Evolutionary conservation across 2,797 vertebrate species (phyloP).

Genomic region (Rousettus madagascariensis): DNA sequence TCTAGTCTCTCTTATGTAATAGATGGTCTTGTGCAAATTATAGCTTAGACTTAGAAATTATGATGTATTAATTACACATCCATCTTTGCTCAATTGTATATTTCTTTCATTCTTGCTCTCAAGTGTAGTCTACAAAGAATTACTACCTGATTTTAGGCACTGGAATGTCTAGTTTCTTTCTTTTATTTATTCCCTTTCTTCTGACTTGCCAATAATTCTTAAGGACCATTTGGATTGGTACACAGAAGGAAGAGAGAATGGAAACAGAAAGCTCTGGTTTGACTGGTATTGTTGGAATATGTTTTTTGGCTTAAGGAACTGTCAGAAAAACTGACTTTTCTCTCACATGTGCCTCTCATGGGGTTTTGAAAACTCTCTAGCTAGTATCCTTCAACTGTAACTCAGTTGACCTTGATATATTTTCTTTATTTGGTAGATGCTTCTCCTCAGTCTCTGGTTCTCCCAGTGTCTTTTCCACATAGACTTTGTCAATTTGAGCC

Average conservation of each 20-base stretch:
- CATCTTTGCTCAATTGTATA: background rate
- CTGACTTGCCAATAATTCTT: background rate
- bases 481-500: background rate
- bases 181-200: background rate
- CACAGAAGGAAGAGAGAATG: background rate
- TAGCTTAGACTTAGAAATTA: background rate
- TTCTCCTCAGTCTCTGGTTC: background rate
- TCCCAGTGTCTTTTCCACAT: background rate
- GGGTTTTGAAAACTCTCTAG: background rate
- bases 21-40: background rate
- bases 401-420: background rate
- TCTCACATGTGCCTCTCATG: background rate
- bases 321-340: background rate
- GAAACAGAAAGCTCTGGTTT: background rate
- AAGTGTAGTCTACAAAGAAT: background rate
- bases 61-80: background rate
- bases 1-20: background rate
- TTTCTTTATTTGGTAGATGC: background rate
- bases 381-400: background rate
- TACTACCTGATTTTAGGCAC: background rate
- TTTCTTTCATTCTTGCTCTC: background rate
- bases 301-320: background rate
- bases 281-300: background rate
- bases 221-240: background rate
- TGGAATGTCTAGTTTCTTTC: background rate